Conservation (phyloP, 1,140 invertebrate species). For the Drosophila saltans region DNA sequence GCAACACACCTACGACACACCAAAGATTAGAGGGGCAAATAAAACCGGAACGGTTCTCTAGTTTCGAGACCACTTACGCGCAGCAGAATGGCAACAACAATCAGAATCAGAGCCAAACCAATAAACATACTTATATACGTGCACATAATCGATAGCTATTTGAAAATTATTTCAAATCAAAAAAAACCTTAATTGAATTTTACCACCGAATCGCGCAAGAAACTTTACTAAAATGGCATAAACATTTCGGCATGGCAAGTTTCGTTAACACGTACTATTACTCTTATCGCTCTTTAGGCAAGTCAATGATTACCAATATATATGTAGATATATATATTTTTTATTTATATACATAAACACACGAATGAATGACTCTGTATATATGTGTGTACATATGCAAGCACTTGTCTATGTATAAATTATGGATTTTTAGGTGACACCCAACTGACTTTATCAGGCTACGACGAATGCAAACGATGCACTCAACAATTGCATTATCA, state of each 20-base stretch:
- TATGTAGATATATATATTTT: constrained; percentile 33
- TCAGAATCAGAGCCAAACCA: constrained; percentile 18
- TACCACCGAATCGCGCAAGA: constrained; percentile 14
- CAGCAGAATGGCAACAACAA: constrained; percentile 27
- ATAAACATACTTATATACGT: constrained; percentile 6
- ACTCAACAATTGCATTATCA: no score
- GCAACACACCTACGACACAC: constrained; percentile 27
- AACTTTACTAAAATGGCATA: constrained; percentile 27
- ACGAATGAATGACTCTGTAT: not conserved
- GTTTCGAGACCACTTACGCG: not conserved
- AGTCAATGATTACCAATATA: constrained; percentile 32
- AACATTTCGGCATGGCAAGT: constrained; percentile 20
- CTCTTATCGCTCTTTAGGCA: constrained; percentile 37
- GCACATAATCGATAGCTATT: not conserved
- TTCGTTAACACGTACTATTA: not conserved
- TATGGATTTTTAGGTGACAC: constrained; percentile 1
- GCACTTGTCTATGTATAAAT: not conserved
- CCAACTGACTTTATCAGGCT: not conserved
- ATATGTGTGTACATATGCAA: not conserved
- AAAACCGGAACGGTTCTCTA: not conserved
- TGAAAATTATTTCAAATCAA: no score
- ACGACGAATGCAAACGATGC: not conserved
- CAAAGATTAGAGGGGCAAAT: not conserved
- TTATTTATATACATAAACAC: not conserved
- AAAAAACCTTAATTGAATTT: not conserved